A percentile compares a stretch with the other conserved stretches of the same genome.
phyloP scores from a whole-genome alignment of 2,113 vertebrate genomes.

The Semnornis frantzii region DNA sequence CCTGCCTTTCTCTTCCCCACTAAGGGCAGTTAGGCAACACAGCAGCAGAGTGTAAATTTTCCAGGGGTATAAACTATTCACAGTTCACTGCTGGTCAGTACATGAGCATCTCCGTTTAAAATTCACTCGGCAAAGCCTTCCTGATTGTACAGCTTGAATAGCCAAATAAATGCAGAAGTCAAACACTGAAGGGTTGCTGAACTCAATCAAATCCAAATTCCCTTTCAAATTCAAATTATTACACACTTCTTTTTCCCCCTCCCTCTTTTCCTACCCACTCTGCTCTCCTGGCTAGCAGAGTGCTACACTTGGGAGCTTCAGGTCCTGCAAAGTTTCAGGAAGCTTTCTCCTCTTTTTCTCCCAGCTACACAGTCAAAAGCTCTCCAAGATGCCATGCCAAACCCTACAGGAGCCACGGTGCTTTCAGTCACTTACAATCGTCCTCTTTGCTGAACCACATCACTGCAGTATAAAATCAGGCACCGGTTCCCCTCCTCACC shows the following conservation, averaged over 20 bases:
- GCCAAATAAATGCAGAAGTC: conserved; percentile 41
- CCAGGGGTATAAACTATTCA: neutral
- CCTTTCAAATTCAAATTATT: conserved; percentile 37
- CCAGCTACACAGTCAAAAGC: neutral
- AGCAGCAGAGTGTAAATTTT: neutral
- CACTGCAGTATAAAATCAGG: neutral
- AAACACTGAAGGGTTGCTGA: neutral
- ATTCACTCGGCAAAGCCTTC: neutral
- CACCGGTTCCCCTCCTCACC: neutral
- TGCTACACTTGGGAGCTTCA: neutral
- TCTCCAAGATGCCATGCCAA: neutral
- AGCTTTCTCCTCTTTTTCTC: neutral
- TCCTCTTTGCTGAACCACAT: neutral
- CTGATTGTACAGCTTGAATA: neutral
- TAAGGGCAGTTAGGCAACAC: neutral
- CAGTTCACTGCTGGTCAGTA: neutral
- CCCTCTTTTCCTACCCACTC: neutral
- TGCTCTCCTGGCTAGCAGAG: neutral
- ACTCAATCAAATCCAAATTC: conserved; percentile 30
- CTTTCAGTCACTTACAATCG: neutral
- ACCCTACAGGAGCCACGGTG: neutral
- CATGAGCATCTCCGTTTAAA: neutral
- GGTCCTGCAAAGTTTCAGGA: neutral
- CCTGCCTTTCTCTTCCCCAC: neutral
- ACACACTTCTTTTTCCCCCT: neutral